Evolutionary conservation across 2,888 invertebrate genomes (phyloP), one percentile per base, ranked within the genome.

Genomic region (Ophion costatus): DNA sequence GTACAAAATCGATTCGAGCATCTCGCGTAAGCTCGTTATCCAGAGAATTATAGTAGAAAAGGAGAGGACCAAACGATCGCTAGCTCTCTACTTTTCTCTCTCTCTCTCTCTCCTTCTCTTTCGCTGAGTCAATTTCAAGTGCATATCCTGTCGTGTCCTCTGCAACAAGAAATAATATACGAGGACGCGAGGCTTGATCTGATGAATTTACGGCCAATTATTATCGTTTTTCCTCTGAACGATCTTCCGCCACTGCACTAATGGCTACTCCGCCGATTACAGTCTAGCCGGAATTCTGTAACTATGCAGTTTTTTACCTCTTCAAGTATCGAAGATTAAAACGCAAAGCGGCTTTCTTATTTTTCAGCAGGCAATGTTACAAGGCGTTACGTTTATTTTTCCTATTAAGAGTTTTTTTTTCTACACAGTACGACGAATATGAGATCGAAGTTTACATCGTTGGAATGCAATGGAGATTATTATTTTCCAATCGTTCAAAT

Each of bases 171-270:
- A 79, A 79, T 51, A 73, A 73, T 24, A 57, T 70, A 73, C 17
- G 73, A 71, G 64, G 56, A 24, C 33, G 57, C 4, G 38, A 24
- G 51, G 63, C 71, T 71, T 75, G 76, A 69, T 82, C 82, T 85
- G 82, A 85, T 82, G 82, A 82, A 82, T 85, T 85, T 85, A 85
- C 85, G 85, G 80, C 85, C 85, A 85, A 85, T 85, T 85, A 85
- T 85, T 85, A 85, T 85, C 84, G 82, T 82, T 85, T 80, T 81
- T 78, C 78, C 71, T 80, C 67, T 73, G 75, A 73, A 56, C 80
- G 56, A 67, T 61, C 79, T 76, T 79, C 70, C 73, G 73, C 76
- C 79, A 85, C 59, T 71, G 82, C 67, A 82, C 80, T 82, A 85
- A 85, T 82, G 82, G 85, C 85, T 79, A 80, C 82, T 76, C 73